Evolutionary conservation across 2,888 invertebrate genomes (phyloP), one percentile per base, ranked within the genome.

Genomic region (Tinea semifulvella): DNA sequence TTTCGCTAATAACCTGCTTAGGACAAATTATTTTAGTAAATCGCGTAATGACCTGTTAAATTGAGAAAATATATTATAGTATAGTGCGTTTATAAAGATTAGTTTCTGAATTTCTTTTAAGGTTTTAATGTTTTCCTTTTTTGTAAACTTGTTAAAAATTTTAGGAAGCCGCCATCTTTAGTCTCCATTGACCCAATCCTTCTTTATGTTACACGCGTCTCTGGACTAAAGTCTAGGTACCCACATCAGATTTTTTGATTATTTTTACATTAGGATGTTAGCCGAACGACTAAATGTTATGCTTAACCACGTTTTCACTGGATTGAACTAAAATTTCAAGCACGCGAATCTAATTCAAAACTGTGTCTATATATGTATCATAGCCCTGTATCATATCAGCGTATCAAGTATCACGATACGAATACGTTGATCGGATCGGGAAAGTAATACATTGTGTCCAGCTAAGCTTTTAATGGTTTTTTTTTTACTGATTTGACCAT

Each of bases 261-360:
- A 31, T 31, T 31, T 11, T 31, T 31, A 31, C 13, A 31, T 31
- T 31, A 31, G 31, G 31, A 31, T 13, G 2, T 31, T 31, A 31
- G 31, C 31, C 14, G 26, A 31, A 4, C n/a, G n/a, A n/a, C 10
- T 27, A 7, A 27, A n/a, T 27, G 11, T 31, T 13, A 31, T 31
- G 13, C 31, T 31, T 31, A 31, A 31, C 31, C 31, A 31, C 31
- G 13, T 31, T 31, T 31, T 31, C 31, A 31, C 13, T 31, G 31
- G 31, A 31, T 14, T 31, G 13, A 31, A 31, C n/a, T n/a, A n/a
- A n/a, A n/a, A n/a, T 14, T 31, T 31, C 13, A n/a, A 31, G 31
- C 31, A 31, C 31, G 31, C 31, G 31, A 31, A 14, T 13, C 5
- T 27, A n/a, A n/a, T n/a, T n/a, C n/a, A n/a, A n/a, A n/a, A n/a